A percentile compares a stretch with the other conserved stretches of the same genome.
These are phyloP conservation scores for Poeciliopsis turneri DNA, from an alignment of 2,797 vertebrate genomes.

Conservation along the genomic window DNA sequence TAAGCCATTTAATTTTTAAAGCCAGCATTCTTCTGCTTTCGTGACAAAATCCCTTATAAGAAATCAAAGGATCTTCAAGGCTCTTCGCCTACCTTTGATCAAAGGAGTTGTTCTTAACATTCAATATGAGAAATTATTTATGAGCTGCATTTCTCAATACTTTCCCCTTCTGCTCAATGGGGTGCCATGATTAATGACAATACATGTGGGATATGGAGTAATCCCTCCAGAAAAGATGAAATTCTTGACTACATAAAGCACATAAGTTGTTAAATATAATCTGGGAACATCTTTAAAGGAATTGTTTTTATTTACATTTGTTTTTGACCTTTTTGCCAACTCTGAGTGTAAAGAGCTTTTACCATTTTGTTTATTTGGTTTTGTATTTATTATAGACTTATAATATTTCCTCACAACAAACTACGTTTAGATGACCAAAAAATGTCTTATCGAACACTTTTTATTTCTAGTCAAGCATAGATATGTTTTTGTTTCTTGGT, in stretches of 20 bases:
- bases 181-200: not conserved
- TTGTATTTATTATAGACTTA: not conserved
- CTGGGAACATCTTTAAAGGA: not conserved
- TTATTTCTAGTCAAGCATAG: not conserved
- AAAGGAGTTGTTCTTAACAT: not conserved
- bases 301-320: not conserved
- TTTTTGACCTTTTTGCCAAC: not conserved
- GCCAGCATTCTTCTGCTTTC: not conserved
- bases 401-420: not conserved
- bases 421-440: not conserved
- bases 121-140: not conserved
- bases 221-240: not conserved
- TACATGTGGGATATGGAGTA: not conserved
- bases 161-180: not conserved
- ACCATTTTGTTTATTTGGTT: not conserved
- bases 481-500: not conserved
- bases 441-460: too few relatives aligned
- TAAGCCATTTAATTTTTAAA: conserved; percentile 6
- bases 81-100: not conserved
- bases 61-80: not conserved
- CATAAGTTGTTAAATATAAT: not conserved
- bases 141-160: not conserved
- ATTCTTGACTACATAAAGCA: not conserved
- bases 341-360: not conserved
- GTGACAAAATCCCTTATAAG: not conserved